phyloP scores from a whole-genome alignment of 2,888 invertebrate genomes.

The Proisotoma minuta region DNA sequence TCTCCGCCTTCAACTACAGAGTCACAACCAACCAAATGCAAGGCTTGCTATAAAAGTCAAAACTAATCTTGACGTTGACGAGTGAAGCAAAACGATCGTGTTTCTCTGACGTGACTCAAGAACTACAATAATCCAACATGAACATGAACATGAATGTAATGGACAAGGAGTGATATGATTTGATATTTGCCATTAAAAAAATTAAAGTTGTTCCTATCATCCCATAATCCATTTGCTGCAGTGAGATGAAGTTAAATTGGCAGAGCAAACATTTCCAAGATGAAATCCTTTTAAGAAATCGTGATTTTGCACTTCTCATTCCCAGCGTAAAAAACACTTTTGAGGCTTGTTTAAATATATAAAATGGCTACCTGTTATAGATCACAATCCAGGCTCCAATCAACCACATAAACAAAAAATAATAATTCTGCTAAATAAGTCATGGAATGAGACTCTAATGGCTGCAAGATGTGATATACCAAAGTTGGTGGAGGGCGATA shows the following conservation, averaged over 20 bases:
- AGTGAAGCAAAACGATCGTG: neutral
- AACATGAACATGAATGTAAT: too few species aligned
- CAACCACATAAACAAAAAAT: too few species aligned
- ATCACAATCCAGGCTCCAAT: too few species aligned
- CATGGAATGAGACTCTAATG: too few species aligned
- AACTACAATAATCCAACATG: too few species aligned
- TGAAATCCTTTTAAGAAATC: constrained; percentile 31
- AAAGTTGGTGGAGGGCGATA: too few species aligned
- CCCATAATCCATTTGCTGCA: neutral
- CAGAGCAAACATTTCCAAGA: neutral
- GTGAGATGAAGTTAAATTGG: neutral
- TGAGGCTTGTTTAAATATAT: too few species aligned
- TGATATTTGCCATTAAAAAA: constrained; percentile 3
- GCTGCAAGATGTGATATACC: too few species aligned
- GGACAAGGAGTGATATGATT: neutral
- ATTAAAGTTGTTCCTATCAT: neutral
- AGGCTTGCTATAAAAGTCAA: neutral
- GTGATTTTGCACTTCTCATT: constrained; percentile 41
- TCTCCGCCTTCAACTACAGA: constrained; percentile 1
- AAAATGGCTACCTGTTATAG: too few species aligned
- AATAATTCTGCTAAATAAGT: too few species aligned
- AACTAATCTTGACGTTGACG: neutral
- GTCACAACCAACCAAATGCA: constrained; percentile 11
- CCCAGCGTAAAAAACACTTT: neutral
- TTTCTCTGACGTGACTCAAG: too few species aligned